These are phyloP conservation scores for Plemyria rubiginata DNA, from an alignment of 2,888 invertebrate genomes.

Conservation along the genomic window DNA sequence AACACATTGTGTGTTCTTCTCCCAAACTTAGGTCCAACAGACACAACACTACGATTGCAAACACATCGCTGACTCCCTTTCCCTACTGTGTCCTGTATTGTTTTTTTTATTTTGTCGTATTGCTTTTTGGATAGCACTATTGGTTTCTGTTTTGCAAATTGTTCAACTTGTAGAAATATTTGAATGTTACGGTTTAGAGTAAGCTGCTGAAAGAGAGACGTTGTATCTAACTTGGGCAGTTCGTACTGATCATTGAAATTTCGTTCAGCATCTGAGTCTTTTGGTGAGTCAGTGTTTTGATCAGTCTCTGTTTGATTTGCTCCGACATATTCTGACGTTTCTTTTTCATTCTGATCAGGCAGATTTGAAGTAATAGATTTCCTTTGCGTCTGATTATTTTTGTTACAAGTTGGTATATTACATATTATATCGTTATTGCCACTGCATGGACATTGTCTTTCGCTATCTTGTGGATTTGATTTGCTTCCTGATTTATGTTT, in stretches of 20 bases:
- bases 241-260: background rate
- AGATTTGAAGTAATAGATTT: background rate
- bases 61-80: slow-evolving; percentile 33
- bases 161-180: slow-evolving; percentile 61
- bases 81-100: slow-evolving; percentile 51
- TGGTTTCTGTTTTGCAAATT: slow-evolving; percentile 59
- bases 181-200: slow-evolving; percentile 60
- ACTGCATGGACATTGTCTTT: background rate
- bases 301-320: background rate
- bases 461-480: background rate
- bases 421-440: background rate
- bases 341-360: background rate
- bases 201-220: slow-evolving; percentile 49
- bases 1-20: slow-evolving; percentile 35
- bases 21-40: slow-evolving; percentile 53
- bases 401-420: background rate
- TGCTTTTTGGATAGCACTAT: slow-evolving; percentile 65
- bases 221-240: slow-evolving; percentile 7
- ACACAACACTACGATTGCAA: slow-evolving; percentile 49
- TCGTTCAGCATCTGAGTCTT: background rate
- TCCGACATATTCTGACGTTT: background rate
- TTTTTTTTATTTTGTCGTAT: slow-evolving; percentile 66
- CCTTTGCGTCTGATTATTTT: background rate
- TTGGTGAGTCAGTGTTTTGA: background rate
- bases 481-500: background rate